Base-by-base conservation (phyloP, 2,113 vertebrate species). In the Ancistrus triradiatus region DNA sequence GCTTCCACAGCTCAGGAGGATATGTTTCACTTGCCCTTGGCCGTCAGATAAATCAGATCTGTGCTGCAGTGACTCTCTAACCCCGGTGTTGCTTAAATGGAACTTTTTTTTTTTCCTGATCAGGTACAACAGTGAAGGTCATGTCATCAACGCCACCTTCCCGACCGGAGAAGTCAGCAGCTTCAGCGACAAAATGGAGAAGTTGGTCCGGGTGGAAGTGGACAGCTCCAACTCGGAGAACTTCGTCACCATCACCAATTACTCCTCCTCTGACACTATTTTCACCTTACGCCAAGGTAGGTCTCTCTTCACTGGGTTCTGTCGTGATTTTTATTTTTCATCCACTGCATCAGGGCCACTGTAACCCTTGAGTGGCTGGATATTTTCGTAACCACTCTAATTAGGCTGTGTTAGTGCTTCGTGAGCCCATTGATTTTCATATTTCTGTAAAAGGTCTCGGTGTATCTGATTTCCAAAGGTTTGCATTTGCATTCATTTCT, bases 241-340 rank as follows among this genome's bases (percentile, higher is more conserved):
- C 68, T 91, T 96, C 60, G 79, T 95, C 77, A 93, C 92, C 57
- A 89, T 90, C 72, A 97, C 94, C 59, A 98, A 98, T 77, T 81
- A 97, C 80, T 95, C 95, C 49, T 91, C 92, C 73, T 91, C 92
- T 21, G 93, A 90, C 78, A 94, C 90, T 68, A 90, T 96, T 77
- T 98, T 94, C 77, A 93, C 90, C 11, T 87, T 96, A 82, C 92
- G 87, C 73, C 95, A 94, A 91, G 95, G 95, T 97, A 89, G 53
- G 43, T 17, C 25, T 6, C 37, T 49, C 31, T 6, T 7, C 7
- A 9, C 35, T 10, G 15, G 17, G 11, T 57, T 47, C 18, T 22
- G n/a, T 4, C 14, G 9, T 10, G 1, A 6, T 1, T 33, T 33
- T 33, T 33, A 7, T 33, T 33, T 33, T 1, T 33, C 31, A n/a